Base-by-base conservation (phyloP, 2,797 vertebrate genomes). In the Chloroceryle amazona region DNA sequence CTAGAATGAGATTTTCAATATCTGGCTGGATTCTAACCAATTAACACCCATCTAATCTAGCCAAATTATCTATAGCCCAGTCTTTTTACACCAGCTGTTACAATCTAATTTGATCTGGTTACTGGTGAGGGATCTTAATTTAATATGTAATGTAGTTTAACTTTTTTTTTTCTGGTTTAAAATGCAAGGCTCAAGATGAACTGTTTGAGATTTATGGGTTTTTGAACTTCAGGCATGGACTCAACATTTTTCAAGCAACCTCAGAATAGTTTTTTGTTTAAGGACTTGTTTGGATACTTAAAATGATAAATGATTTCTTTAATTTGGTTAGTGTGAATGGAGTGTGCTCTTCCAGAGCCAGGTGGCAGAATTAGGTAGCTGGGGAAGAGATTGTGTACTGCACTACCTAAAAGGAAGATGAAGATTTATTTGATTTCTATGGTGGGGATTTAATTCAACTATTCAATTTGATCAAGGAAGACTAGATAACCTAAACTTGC, bases 381-480 rank as follows among this genome's bases (percentile, higher is more conserved):
- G 44, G 58, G n/a, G 31, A 83, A 46, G 60, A 51, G 66, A 33
- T 21, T 67, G 52, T 51, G 42, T 42, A 49, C 70, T 54, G 23
- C 49, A 33, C 42, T 13, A 41, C 39, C 78, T 84, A 33, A 75
- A 86, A 52, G 28, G 42, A 62, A 70, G 26, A 86, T 41, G 47
- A 91, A 93, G 76, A 70, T 70, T 84, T 62, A 68, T 84, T 57
- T 73, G 57, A 63, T 73, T 84, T 70, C 22, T 58, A 2, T n/a
- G 31, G 51, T 20, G 54, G 39, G 21, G 35, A 29, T 73, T 15
- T 55, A 68, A 93, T 68, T 83, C 65, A 78, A 7, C 35, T 16
- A 31, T 57, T 78, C 52, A 51, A 6, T 51, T n/a, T 47, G 29
- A 81, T 78, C 19, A 66, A 76, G 67, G 37, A 81, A 81, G 86